Base-by-base conservation (phyloP, 1,140 invertebrate genomes). In the Hypothenemus hampei region DNA sequence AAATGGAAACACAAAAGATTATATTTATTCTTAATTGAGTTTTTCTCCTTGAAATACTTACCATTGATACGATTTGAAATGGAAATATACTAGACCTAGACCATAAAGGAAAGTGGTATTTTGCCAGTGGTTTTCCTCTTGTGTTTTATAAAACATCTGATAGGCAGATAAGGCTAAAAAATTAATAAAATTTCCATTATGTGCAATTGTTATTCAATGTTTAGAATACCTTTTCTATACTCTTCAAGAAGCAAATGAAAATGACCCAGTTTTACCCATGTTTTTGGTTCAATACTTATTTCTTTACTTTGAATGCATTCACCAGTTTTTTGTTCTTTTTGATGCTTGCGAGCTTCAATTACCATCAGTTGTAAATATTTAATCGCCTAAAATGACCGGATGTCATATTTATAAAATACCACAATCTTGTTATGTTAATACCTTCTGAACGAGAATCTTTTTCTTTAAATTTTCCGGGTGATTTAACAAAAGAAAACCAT, bases 41-140 rank as follows among this genome's bases (percentile, higher is more conserved):
- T n/a, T n/a, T n/a, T n/a, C n/a, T n/a, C n/a, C n/a, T n/a, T n/a
- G n/a, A n/a, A n/a, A n/a, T 15, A 88, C 91, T 93, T 72, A 97
- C 95, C 92, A 96, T 72, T 91, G 84, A 74, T 88, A 96, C 45
- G 89, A 87, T 73, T 94, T 93, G 73, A 88, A 97, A 67, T 97
- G 92, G 70, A 93, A 97, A 73, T 97, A 98, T 37, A 93, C 91
- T 3, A 98, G 77, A 6, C 91, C 94, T 26, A 95, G 76, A 15
- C 94, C 94, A 75, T 96, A 98, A 7, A 97, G 77, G 72, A 95
- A 95, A 20, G 85, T 77, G 0, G 89, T 80, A 75, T 97, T 89
- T 72, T 89, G 91, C 91, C 91, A 95, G 69, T 92, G 86, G 50
- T 69, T 71, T 59, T 91, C 87, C 5, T 74, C 77, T 69, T 88